Conservation (phyloP, 2,113 vertebrate genomes). For the Formicarius rufipectus region DNA sequence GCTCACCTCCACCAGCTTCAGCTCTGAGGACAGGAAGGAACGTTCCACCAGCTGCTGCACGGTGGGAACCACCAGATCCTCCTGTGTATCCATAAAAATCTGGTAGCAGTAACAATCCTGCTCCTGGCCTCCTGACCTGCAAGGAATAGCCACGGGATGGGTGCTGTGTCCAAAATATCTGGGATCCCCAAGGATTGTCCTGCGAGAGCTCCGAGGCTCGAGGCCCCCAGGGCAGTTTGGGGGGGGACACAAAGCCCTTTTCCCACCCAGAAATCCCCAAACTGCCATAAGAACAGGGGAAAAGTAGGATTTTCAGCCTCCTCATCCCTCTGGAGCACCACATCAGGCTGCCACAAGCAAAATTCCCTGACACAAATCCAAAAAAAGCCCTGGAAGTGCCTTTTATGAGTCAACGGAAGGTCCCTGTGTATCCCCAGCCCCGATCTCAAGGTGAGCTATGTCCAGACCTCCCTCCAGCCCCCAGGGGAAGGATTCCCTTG, state of each 20-base stretch:
- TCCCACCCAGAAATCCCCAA: background rate
- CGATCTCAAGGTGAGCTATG: too few relatives aligned
- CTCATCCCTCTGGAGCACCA: background rate
- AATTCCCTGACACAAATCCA: accelerated
- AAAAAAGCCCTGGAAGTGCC: background rate
- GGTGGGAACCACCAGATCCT: conserved; percentile 82
- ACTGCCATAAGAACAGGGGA: background rate
- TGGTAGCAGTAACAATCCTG: conserved; percentile 88
- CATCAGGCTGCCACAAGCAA: too few relatives aligned
- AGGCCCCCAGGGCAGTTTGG: background rate
- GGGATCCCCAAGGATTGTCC: background rate
- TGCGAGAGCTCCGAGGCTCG: background rate
- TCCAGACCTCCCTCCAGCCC: too few relatives aligned
- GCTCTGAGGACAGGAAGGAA: conserved; percentile 80
- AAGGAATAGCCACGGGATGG: background rate
- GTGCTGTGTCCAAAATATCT: background rate
- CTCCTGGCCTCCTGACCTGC: conserved; percentile 73
- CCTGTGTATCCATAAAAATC: conserved; percentile 89
- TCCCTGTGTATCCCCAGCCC: too few relatives aligned
- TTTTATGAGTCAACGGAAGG: too few relatives aligned
- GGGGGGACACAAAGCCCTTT: background rate
- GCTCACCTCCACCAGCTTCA: conserved; percentile 85
- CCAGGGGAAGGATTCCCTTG: too few relatives aligned
- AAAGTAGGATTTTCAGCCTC: background rate
- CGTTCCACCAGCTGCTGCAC: conserved; percentile 90